Percentiles rank a stretch among this genome's conserved stretches.
Evolutionary conservation across 2,888 invertebrate species (phyloP).

Genomic region (Lasioglossum malachurum): DNA sequence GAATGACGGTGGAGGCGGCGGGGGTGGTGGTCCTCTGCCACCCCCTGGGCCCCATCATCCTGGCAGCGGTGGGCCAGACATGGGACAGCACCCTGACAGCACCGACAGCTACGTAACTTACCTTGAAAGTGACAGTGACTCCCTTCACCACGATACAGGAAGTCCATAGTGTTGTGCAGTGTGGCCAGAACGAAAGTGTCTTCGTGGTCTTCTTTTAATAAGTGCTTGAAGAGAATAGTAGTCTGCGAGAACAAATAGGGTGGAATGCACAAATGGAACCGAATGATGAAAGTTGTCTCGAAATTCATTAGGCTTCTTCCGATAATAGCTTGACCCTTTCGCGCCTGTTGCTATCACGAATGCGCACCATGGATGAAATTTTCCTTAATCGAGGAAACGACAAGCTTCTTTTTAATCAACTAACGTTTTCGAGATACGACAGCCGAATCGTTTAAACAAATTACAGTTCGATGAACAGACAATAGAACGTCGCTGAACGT

Average conservation of each 20-base stretch:
- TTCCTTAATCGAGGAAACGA: not conserved
- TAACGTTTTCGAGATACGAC: not conserved
- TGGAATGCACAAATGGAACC: not conserved
- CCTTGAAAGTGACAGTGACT: slow-evolving; percentile 93
- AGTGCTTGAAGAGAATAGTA: slow-evolving; percentile 53
- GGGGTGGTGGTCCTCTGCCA: slow-evolving; percentile 79
- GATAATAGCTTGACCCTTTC: slow-evolving; percentile 20
- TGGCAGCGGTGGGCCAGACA: slow-evolving; percentile 85
- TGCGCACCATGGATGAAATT: not conserved
- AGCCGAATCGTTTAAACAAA: not conserved
- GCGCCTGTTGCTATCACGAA: not conserved
- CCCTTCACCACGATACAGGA: slow-evolving; percentile 86
- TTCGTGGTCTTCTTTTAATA: slow-evolving; percentile 56
- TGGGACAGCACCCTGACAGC: slow-evolving; percentile 91
- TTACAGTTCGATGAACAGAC: not conserved
- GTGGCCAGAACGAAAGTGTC: slow-evolving; percentile 58
- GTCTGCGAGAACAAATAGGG: slow-evolving; percentile 45
- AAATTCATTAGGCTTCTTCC: not conserved
- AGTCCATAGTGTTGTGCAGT: slow-evolving; percentile 85
- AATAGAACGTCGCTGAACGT: not conserved
- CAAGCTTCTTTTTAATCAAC: not conserved
- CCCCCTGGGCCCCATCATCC: slow-evolving; percentile 80
- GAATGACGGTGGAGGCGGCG: slow-evolving; percentile 80
- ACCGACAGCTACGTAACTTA: slow-evolving; percentile 97
- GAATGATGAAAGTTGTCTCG: slow-evolving; percentile 1